These are phyloP conservation scores for Lophotriccus pileatus DNA, from an alignment of 2,797 vertebrate species.

Conservation along the genomic window DNA sequence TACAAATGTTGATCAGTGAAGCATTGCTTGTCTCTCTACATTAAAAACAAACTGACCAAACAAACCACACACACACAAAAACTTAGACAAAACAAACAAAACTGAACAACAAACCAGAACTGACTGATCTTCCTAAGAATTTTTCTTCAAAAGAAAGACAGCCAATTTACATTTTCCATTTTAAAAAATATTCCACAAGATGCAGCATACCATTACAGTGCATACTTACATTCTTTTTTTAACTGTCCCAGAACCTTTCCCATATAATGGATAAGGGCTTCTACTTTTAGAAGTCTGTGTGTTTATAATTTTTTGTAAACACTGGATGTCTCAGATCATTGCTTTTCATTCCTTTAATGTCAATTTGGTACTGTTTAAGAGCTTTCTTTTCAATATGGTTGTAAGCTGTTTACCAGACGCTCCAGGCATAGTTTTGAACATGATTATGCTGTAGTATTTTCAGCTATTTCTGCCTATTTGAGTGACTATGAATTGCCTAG, in stretches of 20 bases:
- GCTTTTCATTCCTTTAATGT: background rate
- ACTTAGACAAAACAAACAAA: background rate
- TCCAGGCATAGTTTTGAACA: background rate
- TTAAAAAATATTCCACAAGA: background rate
- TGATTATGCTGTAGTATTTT: background rate
- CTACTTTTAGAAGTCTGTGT: background rate
- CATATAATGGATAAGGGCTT: background rate
- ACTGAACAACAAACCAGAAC: background rate
- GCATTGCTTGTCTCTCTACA: background rate
- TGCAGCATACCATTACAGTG: background rate
- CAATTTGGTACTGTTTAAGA: background rate
- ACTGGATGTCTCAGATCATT: background rate
- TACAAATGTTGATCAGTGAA: conserved; percentile 45
- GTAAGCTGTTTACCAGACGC: background rate
- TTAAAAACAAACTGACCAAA: background rate
- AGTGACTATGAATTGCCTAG: background rate
- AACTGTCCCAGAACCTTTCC: background rate
- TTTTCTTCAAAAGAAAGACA: background rate
- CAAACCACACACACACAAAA: background rate
- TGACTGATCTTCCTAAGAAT: background rate
- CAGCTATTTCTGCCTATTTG: background rate
- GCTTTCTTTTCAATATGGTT: background rate
- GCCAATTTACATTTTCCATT: background rate
- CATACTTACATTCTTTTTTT: background rate
- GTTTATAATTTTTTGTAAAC: background rate